Percentiles rank a stretch among this genome's conserved stretches.
Conservation (phyloP, 2,113 vertebrate genomes). For the Tachysurus vachellii region DNA sequence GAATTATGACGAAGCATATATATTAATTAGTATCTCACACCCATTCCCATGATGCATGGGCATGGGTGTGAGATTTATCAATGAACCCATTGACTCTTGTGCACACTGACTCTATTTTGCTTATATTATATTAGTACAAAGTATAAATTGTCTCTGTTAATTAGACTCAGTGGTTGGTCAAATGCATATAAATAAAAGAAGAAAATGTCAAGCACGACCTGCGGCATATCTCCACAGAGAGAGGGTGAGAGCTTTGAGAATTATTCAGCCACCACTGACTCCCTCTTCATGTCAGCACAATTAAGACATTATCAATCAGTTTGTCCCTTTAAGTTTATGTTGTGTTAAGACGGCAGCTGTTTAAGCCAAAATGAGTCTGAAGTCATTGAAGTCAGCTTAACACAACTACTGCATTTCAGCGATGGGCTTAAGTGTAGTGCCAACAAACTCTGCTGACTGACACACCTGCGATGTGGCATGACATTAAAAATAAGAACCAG, state of each 20-base stretch:
- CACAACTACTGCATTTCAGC: background rate
- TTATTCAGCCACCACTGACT: background rate
- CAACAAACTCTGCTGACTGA: background rate
- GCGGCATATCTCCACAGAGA: constrained; percentile 20
- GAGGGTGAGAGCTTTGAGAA: background rate
- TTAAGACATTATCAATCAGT: constrained; percentile 52
- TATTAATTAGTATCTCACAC: background rate
- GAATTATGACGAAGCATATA: background rate
- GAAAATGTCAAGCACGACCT: constrained; percentile 27
- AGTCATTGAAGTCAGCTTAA: background rate
- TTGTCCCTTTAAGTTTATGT: constrained; percentile 40
- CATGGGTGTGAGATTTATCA: constrained; percentile 8
- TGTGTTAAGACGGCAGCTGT: background rate
- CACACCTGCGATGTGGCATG: background rate
- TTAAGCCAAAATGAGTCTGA: background rate
- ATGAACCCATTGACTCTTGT: constrained; percentile 13
- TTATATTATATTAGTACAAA: constrained; percentile 11
- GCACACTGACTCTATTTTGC: constrained; percentile 7
- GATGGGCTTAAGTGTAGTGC: background rate
- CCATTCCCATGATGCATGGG: background rate
- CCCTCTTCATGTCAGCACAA: constrained; percentile 37
- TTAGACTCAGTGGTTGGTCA: constrained; percentile 29
- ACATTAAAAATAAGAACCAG: background rate
- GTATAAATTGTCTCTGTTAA: constrained; percentile 27
- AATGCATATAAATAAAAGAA: constrained; percentile 31